Base-by-base conservation (phyloP, 2,113 vertebrate genomes). In the Paraplagusia blochii region DNA sequence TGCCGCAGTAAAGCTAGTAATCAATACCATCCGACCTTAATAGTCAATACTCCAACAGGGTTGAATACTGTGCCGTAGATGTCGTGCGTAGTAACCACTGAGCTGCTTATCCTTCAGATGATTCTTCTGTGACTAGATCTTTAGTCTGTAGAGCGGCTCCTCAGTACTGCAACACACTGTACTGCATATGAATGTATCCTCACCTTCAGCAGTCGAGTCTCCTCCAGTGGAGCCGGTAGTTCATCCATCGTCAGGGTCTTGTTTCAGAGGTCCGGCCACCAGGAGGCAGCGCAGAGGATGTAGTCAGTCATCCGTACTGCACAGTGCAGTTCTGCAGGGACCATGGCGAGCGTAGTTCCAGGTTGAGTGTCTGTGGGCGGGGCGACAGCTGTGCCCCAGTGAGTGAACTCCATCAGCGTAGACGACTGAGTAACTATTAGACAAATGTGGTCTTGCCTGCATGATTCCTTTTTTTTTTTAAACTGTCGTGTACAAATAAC, bases 381-480 rank as follows among this genome's bases (percentile, higher is more conserved):
- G 61, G 59, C 69, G 22, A 55, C 69, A 29, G 73, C 76, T 58
- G 52, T 54, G 50, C 64, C 63, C 76, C 72, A 34, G 46, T 63
- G 44, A 56, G 57, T 38, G 14, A 76, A 72, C 55, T 63, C 49
- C 66, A 58, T 78, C 44, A 58, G 69, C 76, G 83, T 82, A 77
- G 77, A 78, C 48, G 74, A 83, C 79, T 84, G 74, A 82, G 73
- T 71, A 76, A 84, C 69, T 67, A 69, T 79, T 85, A 85, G 82
- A 85, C 82, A 85, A 80, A 81, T 86, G 84, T 88, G 86, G 82
- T 88, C 72, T 82, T 86, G 76, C 82, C 83, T 88, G 88, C 87
- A 87, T 88, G 88, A 84, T 76, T 84, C 76, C 22, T 72, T 65
- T 33, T 69, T 74, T 75, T 65, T 63, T 71, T 66, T 51, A n/a